Conservation (phyloP, 2,113 vertebrate genomes). For the Microcebus jonahi region DNA sequence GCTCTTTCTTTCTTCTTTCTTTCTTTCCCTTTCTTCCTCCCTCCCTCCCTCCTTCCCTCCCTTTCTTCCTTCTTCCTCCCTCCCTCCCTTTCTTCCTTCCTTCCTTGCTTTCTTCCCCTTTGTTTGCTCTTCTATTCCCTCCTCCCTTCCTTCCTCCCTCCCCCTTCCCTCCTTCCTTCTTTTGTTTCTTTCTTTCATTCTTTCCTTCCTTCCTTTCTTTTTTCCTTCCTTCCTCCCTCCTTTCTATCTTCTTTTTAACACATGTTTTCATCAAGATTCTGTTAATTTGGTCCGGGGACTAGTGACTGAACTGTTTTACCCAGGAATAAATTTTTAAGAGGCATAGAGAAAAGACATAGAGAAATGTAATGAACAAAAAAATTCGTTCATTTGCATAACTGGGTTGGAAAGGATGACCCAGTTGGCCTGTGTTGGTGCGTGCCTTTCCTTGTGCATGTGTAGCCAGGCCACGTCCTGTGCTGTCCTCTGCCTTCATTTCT, state of each 20-base stretch:
- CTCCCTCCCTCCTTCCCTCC: accelerated
- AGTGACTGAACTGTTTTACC: slow-evolving; percentile 52
- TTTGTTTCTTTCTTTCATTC: too few species aligned
- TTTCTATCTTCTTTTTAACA: not conserved
- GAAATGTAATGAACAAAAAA: not conserved
- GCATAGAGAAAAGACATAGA: slow-evolving; percentile 9
- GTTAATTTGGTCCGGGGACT: not conserved
- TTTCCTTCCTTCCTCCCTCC: too few species aligned
- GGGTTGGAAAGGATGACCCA: not conserved
- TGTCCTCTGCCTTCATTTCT: not conserved
- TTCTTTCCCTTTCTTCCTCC: too few species aligned
- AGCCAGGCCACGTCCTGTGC: not conserved
- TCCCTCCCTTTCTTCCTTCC: accelerated
- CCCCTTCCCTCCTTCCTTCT: accelerated
- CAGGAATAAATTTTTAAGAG: slow-evolving; percentile 65
- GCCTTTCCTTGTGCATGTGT: accelerated
- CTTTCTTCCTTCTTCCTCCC: too few species aligned
- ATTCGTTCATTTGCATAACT: not conserved
- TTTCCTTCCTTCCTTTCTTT: accelerated
- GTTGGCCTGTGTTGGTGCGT: not conserved
- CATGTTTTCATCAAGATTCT: not conserved
- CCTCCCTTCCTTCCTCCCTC: accelerated
- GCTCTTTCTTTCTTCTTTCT: accelerated
- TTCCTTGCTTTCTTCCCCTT: accelerated
- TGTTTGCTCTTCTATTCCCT: too few species aligned